Conservation (phyloP, 2,888 invertebrate genomes). For the Drosophila kambysellisi region DNA sequence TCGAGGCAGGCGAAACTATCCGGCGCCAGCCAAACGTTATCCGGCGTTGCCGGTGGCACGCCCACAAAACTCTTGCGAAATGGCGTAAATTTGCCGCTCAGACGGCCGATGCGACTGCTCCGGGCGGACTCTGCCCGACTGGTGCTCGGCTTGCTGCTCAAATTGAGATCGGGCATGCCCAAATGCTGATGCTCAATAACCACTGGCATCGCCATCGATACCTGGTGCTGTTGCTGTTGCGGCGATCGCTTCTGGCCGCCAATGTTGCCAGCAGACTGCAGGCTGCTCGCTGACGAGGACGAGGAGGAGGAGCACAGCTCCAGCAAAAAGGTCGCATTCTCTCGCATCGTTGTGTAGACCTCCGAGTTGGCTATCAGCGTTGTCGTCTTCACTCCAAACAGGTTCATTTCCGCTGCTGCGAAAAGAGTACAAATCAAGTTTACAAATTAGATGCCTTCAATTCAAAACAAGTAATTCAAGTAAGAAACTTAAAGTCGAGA, state of each 20-base stretch:
- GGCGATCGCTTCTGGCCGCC: slow-evolving; percentile 78
- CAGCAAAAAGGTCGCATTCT: slow-evolving; percentile 96
- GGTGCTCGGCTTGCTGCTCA: slow-evolving; percentile 84
- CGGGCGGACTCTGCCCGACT: slow-evolving; percentile 83
- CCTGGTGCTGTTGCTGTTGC: slow-evolving; percentile 57
- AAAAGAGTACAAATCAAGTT: not conserved
- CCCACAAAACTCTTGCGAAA: slow-evolving; percentile 83
- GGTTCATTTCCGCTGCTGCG: slow-evolving; percentile 83
- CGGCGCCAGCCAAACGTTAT: slow-evolving; percentile 84
- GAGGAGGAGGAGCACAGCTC: slow-evolving; percentile 89
- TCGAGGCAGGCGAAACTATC: slow-evolving; percentile 85
- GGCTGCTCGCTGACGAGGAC: not conserved
- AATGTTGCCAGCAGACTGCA: not conserved
- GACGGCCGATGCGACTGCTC: slow-evolving; percentile 81
- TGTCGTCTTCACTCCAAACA: slow-evolving; percentile 84
- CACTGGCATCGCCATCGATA: slow-evolving; percentile 80
- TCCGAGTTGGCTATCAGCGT: slow-evolving; percentile 84
- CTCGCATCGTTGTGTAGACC: slow-evolving; percentile 90
- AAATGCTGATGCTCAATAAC: slow-evolving; percentile 83
- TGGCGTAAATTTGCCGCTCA: slow-evolving; percentile 71
- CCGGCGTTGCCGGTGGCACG: slow-evolving; percentile 79
- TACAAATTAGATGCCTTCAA: not conserved
- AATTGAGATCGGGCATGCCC: slow-evolving; percentile 78
- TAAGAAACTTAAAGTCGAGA: not conserved
- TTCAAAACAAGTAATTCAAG: not conserved